Percentiles rank a stretch among this genome's conserved stretches.
These are phyloP conservation scores for Sebastes alutus DNA, from an alignment of 2,797 vertebrate genomes.

Conservation along the genomic window DNA sequence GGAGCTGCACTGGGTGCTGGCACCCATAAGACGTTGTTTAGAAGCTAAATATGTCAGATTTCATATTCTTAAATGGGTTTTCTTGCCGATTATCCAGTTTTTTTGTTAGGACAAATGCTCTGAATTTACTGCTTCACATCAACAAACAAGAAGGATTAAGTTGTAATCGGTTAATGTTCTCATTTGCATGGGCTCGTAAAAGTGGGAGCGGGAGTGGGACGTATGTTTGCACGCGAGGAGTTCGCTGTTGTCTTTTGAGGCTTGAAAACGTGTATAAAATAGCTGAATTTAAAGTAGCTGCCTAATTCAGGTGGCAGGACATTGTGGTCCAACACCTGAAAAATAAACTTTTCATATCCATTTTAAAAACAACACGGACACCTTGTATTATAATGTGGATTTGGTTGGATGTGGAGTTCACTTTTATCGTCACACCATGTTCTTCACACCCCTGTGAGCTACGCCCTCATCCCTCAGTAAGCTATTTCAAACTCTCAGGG, in stretches of 20 bases:
- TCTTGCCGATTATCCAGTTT: neutral
- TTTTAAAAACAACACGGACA: neutral
- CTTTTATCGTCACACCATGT: neutral
- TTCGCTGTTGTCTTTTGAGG: neutral
- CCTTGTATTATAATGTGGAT: neutral
- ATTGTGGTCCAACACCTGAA: neutral
- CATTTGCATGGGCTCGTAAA: constrained; percentile 2
- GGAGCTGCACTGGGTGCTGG: constrained; percentile 4
- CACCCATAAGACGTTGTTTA: neutral
- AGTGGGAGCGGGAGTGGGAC: neutral
- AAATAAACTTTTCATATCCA: neutral
- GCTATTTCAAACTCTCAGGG: neutral
- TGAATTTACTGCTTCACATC: neutral
- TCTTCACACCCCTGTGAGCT: neutral
- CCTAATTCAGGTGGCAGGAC: neutral
- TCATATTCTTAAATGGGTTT: neutral
- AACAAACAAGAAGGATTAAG: neutral
- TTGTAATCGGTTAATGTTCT: neutral
- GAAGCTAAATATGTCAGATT: neutral
- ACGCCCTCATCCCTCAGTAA: neutral
- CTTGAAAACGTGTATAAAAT: neutral
- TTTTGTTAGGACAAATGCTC: neutral
- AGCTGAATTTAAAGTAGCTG: neutral
- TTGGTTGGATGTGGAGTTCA: neutral
- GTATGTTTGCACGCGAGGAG: neutral